phyloP scores from a whole-genome alignment of 2,113 vertebrate genomes.

The Poeciliopsis retropinna region DNA sequence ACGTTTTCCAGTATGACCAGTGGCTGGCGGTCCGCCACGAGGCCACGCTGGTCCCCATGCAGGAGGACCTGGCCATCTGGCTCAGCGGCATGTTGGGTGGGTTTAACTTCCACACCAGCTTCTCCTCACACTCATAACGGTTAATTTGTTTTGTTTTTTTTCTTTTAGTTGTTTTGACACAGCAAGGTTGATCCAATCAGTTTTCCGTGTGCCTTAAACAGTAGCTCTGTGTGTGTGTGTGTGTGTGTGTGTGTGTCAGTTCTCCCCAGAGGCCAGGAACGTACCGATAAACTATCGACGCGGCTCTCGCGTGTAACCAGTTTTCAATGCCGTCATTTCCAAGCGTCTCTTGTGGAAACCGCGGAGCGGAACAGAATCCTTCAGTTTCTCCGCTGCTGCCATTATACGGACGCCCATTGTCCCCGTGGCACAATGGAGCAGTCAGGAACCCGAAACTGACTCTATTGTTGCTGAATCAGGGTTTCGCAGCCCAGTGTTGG shows the following conservation, averaged over 20 bases:
- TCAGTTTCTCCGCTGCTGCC: slow-evolving; percentile 17
- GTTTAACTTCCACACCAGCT: neutral
- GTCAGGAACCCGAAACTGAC: slow-evolving; percentile 55
- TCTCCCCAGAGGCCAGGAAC: slow-evolving; percentile 36
- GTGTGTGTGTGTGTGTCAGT: neutral
- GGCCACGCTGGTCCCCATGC: slow-evolving; percentile 93
- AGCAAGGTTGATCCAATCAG: neutral
- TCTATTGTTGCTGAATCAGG: slow-evolving; percentile 42
- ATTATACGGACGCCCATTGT: slow-evolving; percentile 56
- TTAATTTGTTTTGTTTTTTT: neutral
- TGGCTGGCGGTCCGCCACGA: slow-evolving; percentile 95
- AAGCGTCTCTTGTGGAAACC: slow-evolving; percentile 10
- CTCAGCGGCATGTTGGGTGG: slow-evolving; percentile 90
- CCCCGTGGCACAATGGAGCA: slow-evolving; percentile 32
- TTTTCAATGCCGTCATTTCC: slow-evolving; percentile 50
- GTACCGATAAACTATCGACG: slow-evolving; percentile 32
- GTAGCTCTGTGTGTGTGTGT: too few relatives aligned
- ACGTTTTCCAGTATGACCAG: slow-evolving; percentile 93
- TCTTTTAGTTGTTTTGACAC: neutral
- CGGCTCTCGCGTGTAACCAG: slow-evolving; percentile 42
- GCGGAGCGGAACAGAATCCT: slow-evolving; percentile 34
- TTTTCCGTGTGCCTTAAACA: neutral
- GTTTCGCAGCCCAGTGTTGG: neutral
- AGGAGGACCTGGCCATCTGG: slow-evolving; percentile 96
- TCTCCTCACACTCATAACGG: neutral